These are phyloP conservation scores for Spodoptera litura DNA, from an alignment of 1,140 invertebrate species.

Conservation along the genomic window DNA sequence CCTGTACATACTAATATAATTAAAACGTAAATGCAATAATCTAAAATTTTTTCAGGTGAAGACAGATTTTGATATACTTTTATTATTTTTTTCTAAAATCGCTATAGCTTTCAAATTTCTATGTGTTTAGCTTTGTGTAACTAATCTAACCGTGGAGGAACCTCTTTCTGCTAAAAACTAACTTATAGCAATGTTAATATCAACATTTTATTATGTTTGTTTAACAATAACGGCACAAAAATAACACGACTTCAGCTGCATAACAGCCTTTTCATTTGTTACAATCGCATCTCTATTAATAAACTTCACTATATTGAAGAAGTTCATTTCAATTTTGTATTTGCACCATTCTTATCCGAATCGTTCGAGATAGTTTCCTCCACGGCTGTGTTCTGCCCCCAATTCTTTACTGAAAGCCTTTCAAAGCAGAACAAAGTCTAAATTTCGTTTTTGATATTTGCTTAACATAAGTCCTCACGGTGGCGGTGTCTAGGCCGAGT, in stretches of 20 bases:
- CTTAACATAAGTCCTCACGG: conserved; percentile 79
- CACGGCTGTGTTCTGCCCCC: conserved; percentile 74
- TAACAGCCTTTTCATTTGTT: no score
- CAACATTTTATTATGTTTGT: no score
- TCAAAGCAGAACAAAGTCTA: conserved; percentile 84
- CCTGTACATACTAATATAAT: conserved; percentile 42
- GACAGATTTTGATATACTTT: conserved; percentile 61
- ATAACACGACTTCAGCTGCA: no score
- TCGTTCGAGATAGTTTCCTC: conserved; percentile 63
- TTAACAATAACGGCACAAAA: no score
- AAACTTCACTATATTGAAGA: background rate
- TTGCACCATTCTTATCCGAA: background rate
- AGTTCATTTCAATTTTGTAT: background rate
- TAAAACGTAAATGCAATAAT: conserved; percentile 55
- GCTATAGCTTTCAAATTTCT: conserved; percentile 78
- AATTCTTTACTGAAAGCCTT: conserved; percentile 63
- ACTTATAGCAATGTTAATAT: background rate
- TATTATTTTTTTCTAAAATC: conserved; percentile 59
- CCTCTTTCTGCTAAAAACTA: conserved; percentile 56
- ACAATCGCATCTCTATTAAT: background rate
- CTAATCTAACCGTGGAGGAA: conserved; percentile 69
- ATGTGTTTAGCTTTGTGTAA: conserved; percentile 80
- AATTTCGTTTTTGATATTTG: conserved; percentile 86
- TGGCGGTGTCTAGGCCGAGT: conserved; percentile 84
- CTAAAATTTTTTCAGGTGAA: conserved; percentile 77